Percentiles rank a stretch among this genome's conserved stretches.
These are phyloP conservation scores for Drosophila vallismaia DNA, from an alignment of 2,888 invertebrate genomes.

Conservation along the genomic window DNA sequence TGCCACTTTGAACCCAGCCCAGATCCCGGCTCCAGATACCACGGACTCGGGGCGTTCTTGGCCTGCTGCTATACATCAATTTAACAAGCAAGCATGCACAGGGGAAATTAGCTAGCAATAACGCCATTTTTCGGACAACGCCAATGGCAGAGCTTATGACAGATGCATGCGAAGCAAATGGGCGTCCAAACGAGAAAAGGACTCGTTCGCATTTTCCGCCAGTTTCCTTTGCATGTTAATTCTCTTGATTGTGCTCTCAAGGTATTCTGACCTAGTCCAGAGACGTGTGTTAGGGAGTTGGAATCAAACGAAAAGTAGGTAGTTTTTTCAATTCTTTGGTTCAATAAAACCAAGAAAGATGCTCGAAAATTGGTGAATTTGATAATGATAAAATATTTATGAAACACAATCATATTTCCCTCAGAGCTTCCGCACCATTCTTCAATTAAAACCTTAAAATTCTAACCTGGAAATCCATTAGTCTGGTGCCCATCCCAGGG, in stretches of 20 bases:
- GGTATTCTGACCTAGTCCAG: not conserved
- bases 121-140: slow-evolving; percentile 58
- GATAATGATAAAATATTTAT: not conserved
- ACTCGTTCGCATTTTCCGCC: slow-evolving; percentile 17
- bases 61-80: slow-evolving; percentile 67
- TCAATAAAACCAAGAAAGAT: not conserved
- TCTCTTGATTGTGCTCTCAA: not conserved
- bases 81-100: slow-evolving; percentile 78
- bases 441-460: slow-evolving; percentile 19
- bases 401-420: no score
- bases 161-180: slow-evolving; percentile 28
- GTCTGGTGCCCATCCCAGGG: slow-evolving; percentile 12
- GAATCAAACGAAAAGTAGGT: not conserved
- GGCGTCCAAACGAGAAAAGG: slow-evolving; percentile 3
- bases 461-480: slow-evolving; percentile 3
- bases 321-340: no score
- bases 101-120: slow-evolving; percentile 75
- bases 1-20: slow-evolving; percentile 36
- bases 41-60: slow-evolving; percentile 23
- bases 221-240: slow-evolving; percentile 8
- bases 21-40: not conserved
- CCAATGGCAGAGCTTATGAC: slow-evolving; percentile 56
- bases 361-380: not conserved
- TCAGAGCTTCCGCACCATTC: not conserved
- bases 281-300: not conserved